These are phyloP conservation scores for Lottia scabra DNA, from an alignment of 2,888 invertebrate species.

Conservation along the genomic window DNA sequence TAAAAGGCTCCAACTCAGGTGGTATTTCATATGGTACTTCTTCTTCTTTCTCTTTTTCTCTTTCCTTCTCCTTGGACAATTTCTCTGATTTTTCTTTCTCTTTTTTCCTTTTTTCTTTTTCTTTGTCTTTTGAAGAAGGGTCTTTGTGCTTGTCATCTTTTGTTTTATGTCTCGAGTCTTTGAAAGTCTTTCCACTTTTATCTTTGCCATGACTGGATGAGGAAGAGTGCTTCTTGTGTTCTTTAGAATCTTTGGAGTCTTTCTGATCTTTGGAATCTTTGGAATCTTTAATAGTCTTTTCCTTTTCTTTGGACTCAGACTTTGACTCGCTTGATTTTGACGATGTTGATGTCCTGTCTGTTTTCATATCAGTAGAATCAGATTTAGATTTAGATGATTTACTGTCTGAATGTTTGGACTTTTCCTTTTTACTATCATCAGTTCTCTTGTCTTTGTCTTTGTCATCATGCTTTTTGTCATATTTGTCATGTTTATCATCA, in stretches of 20 bases:
- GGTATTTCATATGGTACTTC: constrained; percentile 32
- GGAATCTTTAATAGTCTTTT: constrained; percentile 18
- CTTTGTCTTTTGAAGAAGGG: constrained; percentile 24
- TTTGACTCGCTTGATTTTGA: background rate
- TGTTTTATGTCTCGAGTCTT: constrained; percentile 29
- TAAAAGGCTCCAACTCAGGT: constrained; percentile 79
- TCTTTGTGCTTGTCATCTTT: constrained; percentile 27
- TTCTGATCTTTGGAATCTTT: constrained; percentile 20
- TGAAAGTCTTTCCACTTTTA: constrained; percentile 29
- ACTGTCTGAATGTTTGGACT: constrained; percentile 23
- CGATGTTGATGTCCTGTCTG: constrained; percentile 33
- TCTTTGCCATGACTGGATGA: constrained; percentile 17
- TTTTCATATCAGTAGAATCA: constrained; percentile 26
- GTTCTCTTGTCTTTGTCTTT: constrained; percentile 33
- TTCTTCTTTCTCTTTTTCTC: constrained; percentile 38
- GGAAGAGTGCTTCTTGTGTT: constrained; percentile 22
- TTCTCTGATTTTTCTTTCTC: constrained; percentile 28
- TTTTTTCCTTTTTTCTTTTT: constrained; percentile 28
- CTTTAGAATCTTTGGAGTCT: constrained; percentile 21
- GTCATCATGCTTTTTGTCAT: constrained; percentile 36
- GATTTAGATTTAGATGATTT: constrained; percentile 24
- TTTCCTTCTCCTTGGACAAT: constrained; percentile 40
- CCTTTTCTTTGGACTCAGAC: constrained; percentile 32
- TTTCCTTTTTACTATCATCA: constrained; percentile 32
- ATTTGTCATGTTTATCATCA: constrained; percentile 36